A percentile compares a stretch with the other conserved stretches of the same genome.
These are phyloP conservation scores for Lithophane semibrunnea DNA, from an alignment of 2,888 invertebrate genomes.

Conservation along the genomic window DNA sequence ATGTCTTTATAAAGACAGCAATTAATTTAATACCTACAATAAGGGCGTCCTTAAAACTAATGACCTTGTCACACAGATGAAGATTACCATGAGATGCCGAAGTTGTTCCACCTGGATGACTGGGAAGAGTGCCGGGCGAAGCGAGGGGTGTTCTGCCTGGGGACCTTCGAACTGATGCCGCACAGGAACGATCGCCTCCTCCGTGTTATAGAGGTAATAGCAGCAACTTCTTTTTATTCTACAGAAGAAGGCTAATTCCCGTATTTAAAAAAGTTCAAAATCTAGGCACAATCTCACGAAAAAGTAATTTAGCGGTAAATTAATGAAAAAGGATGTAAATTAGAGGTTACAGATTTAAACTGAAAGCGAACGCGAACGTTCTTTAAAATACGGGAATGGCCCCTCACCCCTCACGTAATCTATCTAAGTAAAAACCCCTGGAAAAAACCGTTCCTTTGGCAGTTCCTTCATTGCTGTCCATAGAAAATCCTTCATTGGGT, in stretches of 20 bases:
- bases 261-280: background rate
- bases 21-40: background rate
- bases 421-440: background rate
- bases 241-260: background rate
- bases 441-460: background rate
- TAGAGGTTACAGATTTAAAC: too few species aligned
- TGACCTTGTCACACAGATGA: conserved; percentile 63
- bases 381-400: too few species aligned
- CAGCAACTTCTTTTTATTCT: background rate
- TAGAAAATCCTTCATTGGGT: background rate
- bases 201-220: conserved; percentile 60
- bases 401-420: too few species aligned
- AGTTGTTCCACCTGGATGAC: conserved; percentile 79
- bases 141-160: conserved; percentile 77
- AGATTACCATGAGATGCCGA: conserved; percentile 75
- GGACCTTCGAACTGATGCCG: conserved; percentile 73
- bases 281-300: background rate
- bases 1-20: background rate
- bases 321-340: too few species aligned
- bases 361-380: too few species aligned
- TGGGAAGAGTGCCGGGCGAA: conserved; percentile 74
- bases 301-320: too few species aligned
- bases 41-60: background rate
- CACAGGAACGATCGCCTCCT: conserved; percentile 63
- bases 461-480: background rate